A percentile compares a stretch with the other conserved stretches of the same genome.
Conservation (phyloP, 2,888 invertebrate genomes). For the Clistopyga incitator region DNA sequence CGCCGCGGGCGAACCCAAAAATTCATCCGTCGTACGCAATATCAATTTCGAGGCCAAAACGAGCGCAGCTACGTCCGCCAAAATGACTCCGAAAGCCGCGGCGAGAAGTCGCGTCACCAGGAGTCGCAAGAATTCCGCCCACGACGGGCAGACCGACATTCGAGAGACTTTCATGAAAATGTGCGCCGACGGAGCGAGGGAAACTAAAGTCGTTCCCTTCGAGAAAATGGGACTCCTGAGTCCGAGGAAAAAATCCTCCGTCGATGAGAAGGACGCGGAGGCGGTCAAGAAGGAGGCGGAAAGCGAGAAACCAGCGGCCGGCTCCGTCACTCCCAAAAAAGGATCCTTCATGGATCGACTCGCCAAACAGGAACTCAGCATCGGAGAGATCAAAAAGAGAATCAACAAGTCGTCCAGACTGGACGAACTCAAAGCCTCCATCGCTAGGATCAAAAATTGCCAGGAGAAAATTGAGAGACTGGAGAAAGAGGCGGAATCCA, state of each 20-base stretch:
- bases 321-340: constrained; percentile 82
- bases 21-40: constrained; percentile 73
- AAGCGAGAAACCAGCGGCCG: constrained; percentile 64
- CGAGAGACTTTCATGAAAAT: constrained; percentile 80
- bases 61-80: constrained; percentile 32
- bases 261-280: constrained; percentile 61
- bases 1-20: constrained; percentile 53
- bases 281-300: constrained; percentile 68
- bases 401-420: constrained; percentile 89
- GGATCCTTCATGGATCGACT: constrained; percentile 84
- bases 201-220: constrained; percentile 76
- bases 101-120: constrained; percentile 66
- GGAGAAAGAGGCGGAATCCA: constrained; percentile 72
- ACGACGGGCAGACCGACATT: constrained; percentile 79
- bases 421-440: constrained; percentile 89
- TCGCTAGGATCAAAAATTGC: constrained; percentile 88
- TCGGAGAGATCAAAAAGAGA: constrained; percentile 89
- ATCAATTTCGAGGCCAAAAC: constrained; percentile 77
- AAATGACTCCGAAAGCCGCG: constrained; percentile 68
- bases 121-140: constrained; percentile 66
- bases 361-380: constrained; percentile 87
- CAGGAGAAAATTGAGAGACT: constrained; percentile 87
- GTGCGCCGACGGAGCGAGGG: constrained; percentile 57
- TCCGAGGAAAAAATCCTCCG: constrained; percentile 75
- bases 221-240: constrained; percentile 80